Evolutionary conservation across 1,140 invertebrate genomes (phyloP), one percentile per base, ranked within the genome.

Genomic region (Diachasmimorpha longicaudata): DNA sequence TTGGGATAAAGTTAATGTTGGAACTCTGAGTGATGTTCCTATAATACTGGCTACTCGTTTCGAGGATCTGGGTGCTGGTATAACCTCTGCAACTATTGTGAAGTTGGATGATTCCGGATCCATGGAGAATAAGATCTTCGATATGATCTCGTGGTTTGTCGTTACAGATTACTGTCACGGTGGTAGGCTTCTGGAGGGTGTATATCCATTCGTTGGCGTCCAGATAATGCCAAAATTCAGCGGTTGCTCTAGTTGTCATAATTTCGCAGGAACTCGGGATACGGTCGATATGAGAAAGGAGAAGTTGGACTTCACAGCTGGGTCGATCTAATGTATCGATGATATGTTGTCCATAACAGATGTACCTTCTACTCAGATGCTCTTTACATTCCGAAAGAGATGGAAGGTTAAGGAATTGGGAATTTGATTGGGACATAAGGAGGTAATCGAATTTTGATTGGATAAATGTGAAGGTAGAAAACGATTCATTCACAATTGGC

Each of bases 121-220:
- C 11, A 8, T 55, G 70, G 0, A 72, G 23, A 14, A 37, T 25
- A 0, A 72, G 11, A 14, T 72, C 70, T 36, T 58, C 25, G 10
- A 72, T 52, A 52, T 77, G 13, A 55, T 10, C 19, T n/a, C 0
- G 16, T 14, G 66, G 66, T n/a, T 48, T 16, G 4, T 68, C 19
- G 2, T 70, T 39, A 48, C 75, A 77, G 36, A 73, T 46, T 4
- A 72, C 5, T 0, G 77, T 78, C 0, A 78, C 1, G 4, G 77
- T 75, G 11, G 55, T 71, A 14, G 77, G 72, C n/a, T 78, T 36
- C 70, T 78, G 72, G 14, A 78, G 42, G 2, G 72, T 37, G 42
- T 75, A 55, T 6, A 78, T 16, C 77, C 77, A 78, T 25, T 72
- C 48, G 16, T 78, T 78, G 46, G 42, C 11, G 8, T 63, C 46